Evolutionary conservation across 1,140 invertebrate species (phyloP).

Genomic region (Ostrea denselamellosa): DNA sequence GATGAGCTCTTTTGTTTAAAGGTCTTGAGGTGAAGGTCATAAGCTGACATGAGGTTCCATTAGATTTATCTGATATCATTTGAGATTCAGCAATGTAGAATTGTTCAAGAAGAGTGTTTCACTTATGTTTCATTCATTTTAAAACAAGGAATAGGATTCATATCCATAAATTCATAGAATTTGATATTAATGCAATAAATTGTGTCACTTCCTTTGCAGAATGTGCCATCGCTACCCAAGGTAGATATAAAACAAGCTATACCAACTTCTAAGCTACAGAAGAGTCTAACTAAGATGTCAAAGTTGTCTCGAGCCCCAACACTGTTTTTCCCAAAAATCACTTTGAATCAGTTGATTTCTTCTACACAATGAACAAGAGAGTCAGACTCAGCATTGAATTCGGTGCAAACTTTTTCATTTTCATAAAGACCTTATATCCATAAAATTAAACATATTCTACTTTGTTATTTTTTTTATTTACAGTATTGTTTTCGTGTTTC

Average conservation of each 20-base stretch:
- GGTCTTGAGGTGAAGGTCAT: too few species aligned
- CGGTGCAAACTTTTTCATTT: too few species aligned
- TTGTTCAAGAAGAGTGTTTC: too few species aligned
- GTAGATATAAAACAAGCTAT: conserved; percentile 50
- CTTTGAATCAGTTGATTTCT: conserved; percentile 51
- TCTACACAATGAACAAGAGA: not conserved
- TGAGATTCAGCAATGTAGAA: too few species aligned
- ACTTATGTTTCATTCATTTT: too few species aligned
- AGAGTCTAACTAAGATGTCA: conserved; percentile 36
- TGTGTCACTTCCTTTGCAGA: not conserved
- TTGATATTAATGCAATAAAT: too few species aligned
- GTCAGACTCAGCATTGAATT: not conserved
- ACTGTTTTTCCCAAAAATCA: conserved; percentile 50
- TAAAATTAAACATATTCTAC: not conserved
- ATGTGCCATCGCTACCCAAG: conserved; percentile 39
- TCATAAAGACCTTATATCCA: not conserved
- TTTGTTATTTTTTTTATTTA: not conserved
- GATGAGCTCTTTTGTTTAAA: too few species aligned
- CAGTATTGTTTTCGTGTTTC: not conserved
- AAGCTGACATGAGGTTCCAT: too few species aligned
- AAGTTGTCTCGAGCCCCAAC: conserved; percentile 43
- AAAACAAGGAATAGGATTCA: too few species aligned
- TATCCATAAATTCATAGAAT: too few species aligned
- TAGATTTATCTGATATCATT: too few species aligned
- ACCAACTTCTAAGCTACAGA: conserved; percentile 46